Percentiles rank a stretch among this genome's conserved stretches.
phyloP scores from a whole-genome alignment of 2,797 vertebrate species.

The Aldrovandia affinis region DNA sequence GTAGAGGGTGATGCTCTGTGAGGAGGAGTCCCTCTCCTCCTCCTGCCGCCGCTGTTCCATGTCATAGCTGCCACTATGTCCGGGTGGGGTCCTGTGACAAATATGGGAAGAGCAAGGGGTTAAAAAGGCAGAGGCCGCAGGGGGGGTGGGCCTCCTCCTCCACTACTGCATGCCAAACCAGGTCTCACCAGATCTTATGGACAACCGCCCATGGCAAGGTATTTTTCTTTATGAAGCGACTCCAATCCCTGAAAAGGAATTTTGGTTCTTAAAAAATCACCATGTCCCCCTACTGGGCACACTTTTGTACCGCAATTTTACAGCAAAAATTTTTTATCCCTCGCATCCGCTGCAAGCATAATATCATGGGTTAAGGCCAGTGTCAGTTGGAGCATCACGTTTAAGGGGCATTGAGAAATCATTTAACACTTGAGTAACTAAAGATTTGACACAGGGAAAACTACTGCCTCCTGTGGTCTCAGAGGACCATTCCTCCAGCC shows the following conservation, averaged over 20 bases:
- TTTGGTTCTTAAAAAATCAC: not conserved
- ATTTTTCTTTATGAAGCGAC: slow-evolving; percentile 41
- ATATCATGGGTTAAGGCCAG: not conserved
- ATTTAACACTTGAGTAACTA: not conserved
- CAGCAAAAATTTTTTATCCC: not conserved
- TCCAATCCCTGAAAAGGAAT: slow-evolving; percentile 43
- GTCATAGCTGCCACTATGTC: slow-evolving; percentile 65
- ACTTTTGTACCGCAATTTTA: not conserved
- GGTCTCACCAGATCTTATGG: slow-evolving; percentile 48
- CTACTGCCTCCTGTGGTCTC: not conserved
- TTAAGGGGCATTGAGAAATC: not conserved
- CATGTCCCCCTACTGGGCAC: not conserved
- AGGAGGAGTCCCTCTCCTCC: slow-evolving; percentile 52
- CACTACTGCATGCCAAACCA: slow-evolving; percentile 18
- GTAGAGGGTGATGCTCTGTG: slow-evolving; percentile 50
- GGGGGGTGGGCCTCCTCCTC: not conserved
- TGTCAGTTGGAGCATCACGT: not conserved
- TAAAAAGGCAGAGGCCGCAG: not conserved
- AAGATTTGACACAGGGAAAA: not conserved
- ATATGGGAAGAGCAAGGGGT: slow-evolving; percentile 20
- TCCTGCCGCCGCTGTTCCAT: slow-evolving; percentile 63
- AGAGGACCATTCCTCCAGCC: not conserved
- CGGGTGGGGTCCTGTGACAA: slow-evolving; percentile 66
- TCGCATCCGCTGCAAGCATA: not conserved
- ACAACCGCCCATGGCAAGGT: slow-evolving; percentile 42